Conservation (phyloP, 92 coral and sea anemone species). For the Anthopleura xanthogrammica region DNA sequence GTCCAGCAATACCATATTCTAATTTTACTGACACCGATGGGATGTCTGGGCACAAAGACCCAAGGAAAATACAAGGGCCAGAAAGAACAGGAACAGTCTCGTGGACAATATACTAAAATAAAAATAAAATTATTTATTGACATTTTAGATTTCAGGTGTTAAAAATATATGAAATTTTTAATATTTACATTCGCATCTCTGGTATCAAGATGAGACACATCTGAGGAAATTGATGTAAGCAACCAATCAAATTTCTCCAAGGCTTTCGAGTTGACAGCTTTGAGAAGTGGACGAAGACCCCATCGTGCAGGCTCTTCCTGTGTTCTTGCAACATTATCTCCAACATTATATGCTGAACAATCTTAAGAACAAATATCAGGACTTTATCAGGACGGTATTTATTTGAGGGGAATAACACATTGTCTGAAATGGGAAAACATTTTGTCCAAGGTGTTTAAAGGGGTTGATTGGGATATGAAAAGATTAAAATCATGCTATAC, state of each 20-base stretch:
- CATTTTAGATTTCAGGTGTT: too few species aligned
- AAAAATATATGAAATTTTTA: background rate
- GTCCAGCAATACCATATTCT: constrained; percentile 75
- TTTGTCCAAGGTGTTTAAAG: too few species aligned
- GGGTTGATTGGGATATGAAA: too few species aligned
- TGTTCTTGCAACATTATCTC: constrained; percentile 53
- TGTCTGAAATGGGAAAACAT: too few species aligned
- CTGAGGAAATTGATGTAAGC: constrained; percentile 41
- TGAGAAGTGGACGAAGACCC: constrained; percentile 63
- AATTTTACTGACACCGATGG: constrained; percentile 43
- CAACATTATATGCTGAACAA: constrained; percentile 46
- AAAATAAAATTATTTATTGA: background rate
- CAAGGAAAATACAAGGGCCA: constrained; percentile 71
- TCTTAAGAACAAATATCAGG: constrained; percentile 24
- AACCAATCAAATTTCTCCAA: constrained; percentile 61
- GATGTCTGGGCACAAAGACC: constrained; percentile 54
- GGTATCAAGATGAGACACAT: constrained; percentile 16
- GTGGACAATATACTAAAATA: constrained; percentile 44
- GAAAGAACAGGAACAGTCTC: constrained; percentile 57
- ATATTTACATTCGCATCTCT: constrained; percentile 23
- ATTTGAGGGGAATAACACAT: too few species aligned
- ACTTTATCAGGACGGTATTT: background rate
- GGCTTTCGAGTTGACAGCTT: constrained; percentile 41
- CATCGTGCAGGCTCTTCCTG: constrained; percentile 71
- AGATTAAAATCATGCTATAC: constrained; percentile 13